A percentile compares a stretch with the other conserved stretches of the same genome.
These are phyloP conservation scores for Drosophila nebulosa DNA, from an alignment of 1,140 invertebrate genomes.

Conservation along the genomic window DNA sequence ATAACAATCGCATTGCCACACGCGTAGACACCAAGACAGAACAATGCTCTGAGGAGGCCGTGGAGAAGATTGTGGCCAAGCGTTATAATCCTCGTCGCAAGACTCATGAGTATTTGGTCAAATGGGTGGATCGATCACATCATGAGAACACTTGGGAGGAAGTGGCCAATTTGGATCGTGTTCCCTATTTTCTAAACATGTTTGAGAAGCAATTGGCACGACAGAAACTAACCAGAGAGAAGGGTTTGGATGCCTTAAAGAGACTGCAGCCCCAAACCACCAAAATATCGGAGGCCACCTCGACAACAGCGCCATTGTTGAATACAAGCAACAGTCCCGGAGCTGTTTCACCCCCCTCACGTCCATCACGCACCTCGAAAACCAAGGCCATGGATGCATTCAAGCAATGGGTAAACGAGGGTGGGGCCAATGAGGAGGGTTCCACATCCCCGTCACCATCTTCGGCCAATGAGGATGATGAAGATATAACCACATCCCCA, in stretches of 20 bases:
- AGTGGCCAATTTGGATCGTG: slow-evolving; percentile 86
- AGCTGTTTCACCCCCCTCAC: slow-evolving; percentile 80
- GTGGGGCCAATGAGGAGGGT: slow-evolving; percentile 41
- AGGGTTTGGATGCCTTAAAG: slow-evolving; percentile 79
- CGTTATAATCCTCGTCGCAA: slow-evolving; percentile 89
- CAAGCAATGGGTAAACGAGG: slow-evolving; percentile 86
- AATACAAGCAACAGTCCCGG: slow-evolving; percentile 32
- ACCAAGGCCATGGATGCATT: slow-evolving; percentile 91
- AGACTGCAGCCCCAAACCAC: slow-evolving; percentile 35
- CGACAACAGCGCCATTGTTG: slow-evolving; percentile 16
- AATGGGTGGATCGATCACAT: slow-evolving; percentile 89
- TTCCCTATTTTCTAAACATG: slow-evolving; percentile 88
- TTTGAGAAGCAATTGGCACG: slow-evolving; percentile 90
- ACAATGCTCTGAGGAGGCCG: slow-evolving; percentile 81
- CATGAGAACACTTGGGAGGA: slow-evolving; percentile 92
- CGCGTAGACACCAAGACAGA: slow-evolving; percentile 71
- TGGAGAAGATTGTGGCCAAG: slow-evolving; percentile 90
- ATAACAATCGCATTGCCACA: slow-evolving; percentile 68
- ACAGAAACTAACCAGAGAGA: slow-evolving; percentile 86
- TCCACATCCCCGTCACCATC: slow-evolving; percentile 47
- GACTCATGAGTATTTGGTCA: slow-evolving; percentile 89
- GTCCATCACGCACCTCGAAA: slow-evolving; percentile 89
- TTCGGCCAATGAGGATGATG: slow-evolving; percentile 63
- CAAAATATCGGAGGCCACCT: slow-evolving; percentile 8
- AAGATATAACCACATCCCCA: slow-evolving; percentile 18